phyloP scores from a whole-genome alignment of 2,797 vertebrate genomes.

The Muscicapa comitata region DNA sequence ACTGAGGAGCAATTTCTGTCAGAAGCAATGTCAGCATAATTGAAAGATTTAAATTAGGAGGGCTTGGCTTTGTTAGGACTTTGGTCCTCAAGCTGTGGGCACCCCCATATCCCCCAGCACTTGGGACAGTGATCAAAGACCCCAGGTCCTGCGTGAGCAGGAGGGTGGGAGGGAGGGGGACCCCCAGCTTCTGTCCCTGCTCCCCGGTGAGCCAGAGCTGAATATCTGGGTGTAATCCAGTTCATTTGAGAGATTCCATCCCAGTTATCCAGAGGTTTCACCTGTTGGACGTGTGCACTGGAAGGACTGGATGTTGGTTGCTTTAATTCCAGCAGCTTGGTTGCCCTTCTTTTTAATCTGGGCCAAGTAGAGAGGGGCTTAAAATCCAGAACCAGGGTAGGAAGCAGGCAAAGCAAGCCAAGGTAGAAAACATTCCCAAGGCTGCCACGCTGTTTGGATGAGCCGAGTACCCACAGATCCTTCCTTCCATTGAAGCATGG shows the following conservation, averaged over 20 bases:
- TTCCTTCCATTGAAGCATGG: not conserved
- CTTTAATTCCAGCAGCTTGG: not conserved
- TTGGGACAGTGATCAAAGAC: not conserved
- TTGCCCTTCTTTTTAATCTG: not conserved
- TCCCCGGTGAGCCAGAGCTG: not conserved
- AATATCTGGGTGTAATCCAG: not conserved
- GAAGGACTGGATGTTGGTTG: not conserved
- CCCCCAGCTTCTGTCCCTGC: not conserved
- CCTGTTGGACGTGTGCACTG: not conserved
- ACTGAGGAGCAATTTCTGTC: not conserved
- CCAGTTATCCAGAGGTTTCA: not conserved
- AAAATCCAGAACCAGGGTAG: not conserved
- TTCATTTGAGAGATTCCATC: not conserved
- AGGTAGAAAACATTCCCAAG: not conserved
- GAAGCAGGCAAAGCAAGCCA: not conserved
- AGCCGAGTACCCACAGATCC: not conserved
- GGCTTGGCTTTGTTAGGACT: not conserved
- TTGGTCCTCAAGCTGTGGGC: not conserved
- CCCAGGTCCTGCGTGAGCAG: not conserved
- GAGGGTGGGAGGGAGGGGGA: not conserved
- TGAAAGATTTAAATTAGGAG: not conserved
- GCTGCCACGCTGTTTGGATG: not conserved
- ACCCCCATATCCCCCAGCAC: not conserved
- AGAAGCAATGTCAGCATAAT: not conserved
- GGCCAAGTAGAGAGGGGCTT: rapidly evolving